Conservation (phyloP, 2,113 vertebrate genomes). For the Eurypyga helias region DNA sequence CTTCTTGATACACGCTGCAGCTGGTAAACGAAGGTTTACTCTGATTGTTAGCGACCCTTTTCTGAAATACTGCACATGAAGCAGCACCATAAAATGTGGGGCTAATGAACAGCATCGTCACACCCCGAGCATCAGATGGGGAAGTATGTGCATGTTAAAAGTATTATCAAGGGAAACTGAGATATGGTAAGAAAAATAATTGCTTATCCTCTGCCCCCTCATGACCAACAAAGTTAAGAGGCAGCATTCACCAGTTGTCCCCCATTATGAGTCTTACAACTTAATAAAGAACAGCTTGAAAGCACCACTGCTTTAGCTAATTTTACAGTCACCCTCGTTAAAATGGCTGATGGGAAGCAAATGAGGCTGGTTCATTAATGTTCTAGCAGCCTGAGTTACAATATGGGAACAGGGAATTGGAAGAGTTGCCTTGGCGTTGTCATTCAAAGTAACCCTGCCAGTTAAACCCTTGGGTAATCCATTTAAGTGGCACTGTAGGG, state of each 20-base stretch:
- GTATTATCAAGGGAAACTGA: not conserved
- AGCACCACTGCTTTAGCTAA: not conserved
- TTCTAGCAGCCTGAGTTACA: not conserved
- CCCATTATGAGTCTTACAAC: not conserved
- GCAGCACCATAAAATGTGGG: not conserved
- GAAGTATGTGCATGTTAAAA: not conserved
- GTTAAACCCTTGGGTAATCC: not conserved
- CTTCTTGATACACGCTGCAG: conserved; percentile 1
- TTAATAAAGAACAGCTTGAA: not conserved
- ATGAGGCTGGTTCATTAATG: not conserved
- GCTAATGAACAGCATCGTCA: not conserved
- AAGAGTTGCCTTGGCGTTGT: not conserved
- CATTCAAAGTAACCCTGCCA: not conserved
- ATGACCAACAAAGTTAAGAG: not conserved
- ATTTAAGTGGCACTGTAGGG: not conserved
- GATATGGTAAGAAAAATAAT: not conserved
- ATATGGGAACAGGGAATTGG: not conserved
- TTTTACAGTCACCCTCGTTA: not conserved
- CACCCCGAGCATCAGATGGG: not conserved
- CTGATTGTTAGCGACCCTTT: not conserved
- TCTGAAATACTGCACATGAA: not conserved
- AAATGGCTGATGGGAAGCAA: not conserved
- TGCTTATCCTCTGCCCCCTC: not conserved
- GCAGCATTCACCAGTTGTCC: not conserved
- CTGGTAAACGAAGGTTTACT: not conserved